Conservation (phyloP, 2,888 invertebrate genomes). For the Balanococcus diminutus region DNA sequence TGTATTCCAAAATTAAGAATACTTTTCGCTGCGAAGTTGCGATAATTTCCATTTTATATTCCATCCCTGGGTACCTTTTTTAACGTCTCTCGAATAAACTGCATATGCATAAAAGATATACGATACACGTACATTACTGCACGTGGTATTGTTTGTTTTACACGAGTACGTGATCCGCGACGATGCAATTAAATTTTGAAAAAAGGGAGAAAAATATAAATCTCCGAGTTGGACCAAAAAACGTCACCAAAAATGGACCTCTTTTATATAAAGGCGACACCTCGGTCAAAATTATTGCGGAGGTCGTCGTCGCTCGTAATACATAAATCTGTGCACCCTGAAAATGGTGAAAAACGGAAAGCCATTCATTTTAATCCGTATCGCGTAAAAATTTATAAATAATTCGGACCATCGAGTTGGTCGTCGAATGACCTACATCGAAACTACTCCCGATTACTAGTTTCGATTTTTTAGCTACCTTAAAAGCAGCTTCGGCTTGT, state of each 20-base stretch:
- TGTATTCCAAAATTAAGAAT: not conserved
- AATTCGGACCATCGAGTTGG: not conserved
- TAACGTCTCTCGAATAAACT: not conserved
- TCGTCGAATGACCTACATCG: not conserved
- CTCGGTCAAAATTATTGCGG: not conserved
- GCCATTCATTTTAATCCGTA: not conserved
- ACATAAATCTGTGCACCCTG: slow-evolving; percentile 4
- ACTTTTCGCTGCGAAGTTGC: not conserved
- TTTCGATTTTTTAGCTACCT: not conserved
- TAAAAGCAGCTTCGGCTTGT: slow-evolving; percentile 5
- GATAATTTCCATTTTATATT: slow-evolving; percentile 27
- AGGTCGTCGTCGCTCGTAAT: not conserved
- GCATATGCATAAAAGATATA: not conserved
- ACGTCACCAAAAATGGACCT: not conserved
- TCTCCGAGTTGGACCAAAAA: not conserved
- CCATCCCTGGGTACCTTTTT: not conserved
- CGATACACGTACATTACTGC: not conserved
- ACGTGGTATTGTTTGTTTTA: not conserved
- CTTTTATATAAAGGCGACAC: not conserved
- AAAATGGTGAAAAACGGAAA: not conserved
- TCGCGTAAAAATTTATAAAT: slow-evolving; percentile 2
- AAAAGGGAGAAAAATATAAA: not conserved
- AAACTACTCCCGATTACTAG: not conserved
- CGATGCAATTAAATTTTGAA: not conserved
- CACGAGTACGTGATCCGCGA: not conserved